Evolutionary conservation across 2,797 vertebrate species (phyloP), one percentile per base, ranked within the genome.

Genomic region (Brachyrhaphis roseni): DNA sequence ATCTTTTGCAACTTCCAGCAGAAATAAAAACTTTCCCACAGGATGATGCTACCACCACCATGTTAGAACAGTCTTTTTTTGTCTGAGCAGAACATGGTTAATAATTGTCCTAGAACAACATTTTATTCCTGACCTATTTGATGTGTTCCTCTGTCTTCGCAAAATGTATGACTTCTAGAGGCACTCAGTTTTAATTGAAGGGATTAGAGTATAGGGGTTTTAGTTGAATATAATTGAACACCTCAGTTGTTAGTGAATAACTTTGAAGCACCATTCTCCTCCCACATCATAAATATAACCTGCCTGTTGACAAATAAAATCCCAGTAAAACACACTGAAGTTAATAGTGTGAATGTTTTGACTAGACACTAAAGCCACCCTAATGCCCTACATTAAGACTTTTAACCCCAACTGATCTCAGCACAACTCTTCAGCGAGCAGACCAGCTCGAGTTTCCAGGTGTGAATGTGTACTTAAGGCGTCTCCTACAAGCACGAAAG

Each of bases 381-480:
- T 68, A 12, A 41, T 41, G 20, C 10, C 18, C 36, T 11, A 15
- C n/a, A 41, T 26, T 26, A 68, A 62, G 39, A 18, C 41, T 45
- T 57, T 78, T 66, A 66, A 41, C 12, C 0, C 46, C 6, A 23
- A 20, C 45, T 31, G 55, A 46, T 64, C 34, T 53, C 26, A 8
- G 53, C 41, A 47, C 53, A 76, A 34, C 64, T 71, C 66, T 45
- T 71, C 16, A 18, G 31, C 13, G 31, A 70, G 16, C 76, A 16
- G n/a, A 41, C 12, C 11, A 8, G 20, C 26, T 68, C 47, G 16
- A 5, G 46, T 18, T 53, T 39, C 47, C 47, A 74, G 82, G 70
- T 68, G 77, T 74, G 57, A 47, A 41, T 74, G 74, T 79, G 74
- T 79, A 62, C 74, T 49, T 13, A 83, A 10, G 82, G 82, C 49